A percentile compares a stretch with the other conserved stretches of the same genome.
These are phyloP conservation scores for Brachyhypopomus gauderio DNA, from an alignment of 2,113 vertebrate species.

Conservation along the genomic window DNA sequence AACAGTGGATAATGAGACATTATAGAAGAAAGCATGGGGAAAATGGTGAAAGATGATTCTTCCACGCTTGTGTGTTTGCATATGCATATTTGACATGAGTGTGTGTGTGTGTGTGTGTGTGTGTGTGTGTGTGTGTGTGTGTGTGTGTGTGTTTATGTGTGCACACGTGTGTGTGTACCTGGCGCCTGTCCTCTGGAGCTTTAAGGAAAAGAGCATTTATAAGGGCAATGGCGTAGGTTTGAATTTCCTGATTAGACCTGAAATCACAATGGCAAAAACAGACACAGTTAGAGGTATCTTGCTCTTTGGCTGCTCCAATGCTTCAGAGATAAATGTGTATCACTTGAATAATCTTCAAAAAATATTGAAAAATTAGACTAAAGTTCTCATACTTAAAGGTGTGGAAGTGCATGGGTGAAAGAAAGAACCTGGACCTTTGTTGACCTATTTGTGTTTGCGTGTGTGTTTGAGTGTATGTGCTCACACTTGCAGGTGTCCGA, in stretches of 20 bases:
- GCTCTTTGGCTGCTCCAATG: slow-evolving; percentile 55
- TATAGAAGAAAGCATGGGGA: too few species aligned
- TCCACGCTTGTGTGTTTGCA: not conserved
- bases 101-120: too few species aligned
- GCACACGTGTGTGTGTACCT: slow-evolving; percentile 78
- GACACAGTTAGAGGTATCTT: slow-evolving; percentile 74
- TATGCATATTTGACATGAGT: not conserved
- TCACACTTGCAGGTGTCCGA: slow-evolving; percentile 99
- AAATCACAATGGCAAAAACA: slow-evolving; percentile 59
- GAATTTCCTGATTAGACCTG: slow-evolving; percentile 99
- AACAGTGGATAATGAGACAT: too few species aligned
- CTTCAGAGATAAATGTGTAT: too few species aligned
- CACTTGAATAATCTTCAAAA: too few species aligned
- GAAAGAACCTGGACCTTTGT: slow-evolving; percentile 10
- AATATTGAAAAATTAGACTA: too few species aligned
- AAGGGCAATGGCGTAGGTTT: slow-evolving; percentile 96
- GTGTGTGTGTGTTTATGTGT: slow-evolving; percentile 26
- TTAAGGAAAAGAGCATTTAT: slow-evolving; percentile 99
- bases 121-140: slow-evolving; percentile 13
- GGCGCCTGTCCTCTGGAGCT: slow-evolving; percentile 94
- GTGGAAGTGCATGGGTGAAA: slow-evolving; percentile 31
- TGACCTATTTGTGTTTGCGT: slow-evolving; percentile 44
- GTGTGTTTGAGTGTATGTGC: slow-evolving; percentile 81
- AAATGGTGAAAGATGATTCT: too few species aligned
- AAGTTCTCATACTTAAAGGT: not conserved